Base-by-base conservation (phyloP, 2,797 vertebrate species). In the Perodicticus potto region DNA sequence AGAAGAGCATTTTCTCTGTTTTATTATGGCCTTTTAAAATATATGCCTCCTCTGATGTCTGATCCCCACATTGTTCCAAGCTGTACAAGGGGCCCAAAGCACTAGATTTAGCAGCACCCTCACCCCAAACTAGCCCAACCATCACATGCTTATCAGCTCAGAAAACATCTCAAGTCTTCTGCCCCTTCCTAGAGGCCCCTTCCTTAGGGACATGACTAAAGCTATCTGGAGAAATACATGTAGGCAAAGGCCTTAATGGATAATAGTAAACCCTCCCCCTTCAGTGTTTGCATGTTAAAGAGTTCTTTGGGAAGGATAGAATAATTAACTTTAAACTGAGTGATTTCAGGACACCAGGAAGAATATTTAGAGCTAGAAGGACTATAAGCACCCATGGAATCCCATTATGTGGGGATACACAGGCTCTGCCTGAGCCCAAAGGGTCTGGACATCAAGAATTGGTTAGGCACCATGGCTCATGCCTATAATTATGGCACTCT, bases 251-350 rank as follows among this genome's bases (percentile, higher is more conserved):
- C 22, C 32, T 57, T 55, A 49, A 76, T 59, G 67, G 16, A 80
- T 57, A 67, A 69, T 25, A 55, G 84, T n/a, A 72, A 16, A 34
- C 7, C 3, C 25, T 16, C 7, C 12, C 83, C 27, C 65, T 43
- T 45, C 43, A 27, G 25, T 34, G 40, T 84, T 87, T 82, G 45
- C n/a, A 89, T 86, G 92, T 93, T 78, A 76, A 94, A 74, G 61
- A 9, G 6, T 7, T 83, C 61, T 74, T 67, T 82, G 55, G 20
- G 40, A 80, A 69, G 55, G 5, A 49, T 4, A 43, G 11, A 53
- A 69, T 37, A 86, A 69, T 7, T 70, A 49, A 91, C 23, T 95
- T 94, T 83, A 49, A 91, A 86, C 11, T 73, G 49, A 88, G 23
- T 34, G 29, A 78, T 63, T 32, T 45, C 49, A 77, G 12, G 59